These are phyloP conservation scores for Solenopsis fugax DNA, from an alignment of 1,140 invertebrate species.

Conservation along the genomic window DNA sequence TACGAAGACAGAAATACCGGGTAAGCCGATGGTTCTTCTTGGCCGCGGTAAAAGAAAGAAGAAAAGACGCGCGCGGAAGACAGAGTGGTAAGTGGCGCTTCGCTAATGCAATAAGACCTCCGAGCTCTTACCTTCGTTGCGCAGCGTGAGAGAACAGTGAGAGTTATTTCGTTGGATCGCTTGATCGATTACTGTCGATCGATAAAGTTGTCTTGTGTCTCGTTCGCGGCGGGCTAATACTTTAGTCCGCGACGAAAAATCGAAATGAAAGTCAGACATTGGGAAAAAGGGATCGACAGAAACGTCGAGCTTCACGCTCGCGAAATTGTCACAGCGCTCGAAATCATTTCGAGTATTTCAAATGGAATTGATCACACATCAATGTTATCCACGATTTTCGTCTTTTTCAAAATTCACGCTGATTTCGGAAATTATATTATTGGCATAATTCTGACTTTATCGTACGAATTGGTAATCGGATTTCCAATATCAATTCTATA, in stretches of 20 bases:
- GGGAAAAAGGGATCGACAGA: background rate
- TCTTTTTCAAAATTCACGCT: background rate
- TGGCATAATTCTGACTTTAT: background rate
- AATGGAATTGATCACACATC: background rate
- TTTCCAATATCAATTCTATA: background rate
- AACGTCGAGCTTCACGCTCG: background rate
- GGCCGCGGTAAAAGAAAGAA: conserved; percentile 11
- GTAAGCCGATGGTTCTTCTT: conserved; percentile 47
- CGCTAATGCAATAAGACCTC: conserved; percentile 65
- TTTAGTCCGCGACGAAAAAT: conserved; percentile 30
- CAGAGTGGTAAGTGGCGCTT: conserved; percentile 52
- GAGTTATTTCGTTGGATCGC: conserved; percentile 52
- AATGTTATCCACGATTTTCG: background rate
- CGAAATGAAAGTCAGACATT: conserved; percentile 40
- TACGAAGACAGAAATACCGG: conserved; percentile 51
- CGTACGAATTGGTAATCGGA: background rate
- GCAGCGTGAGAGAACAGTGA: conserved; percentile 31
- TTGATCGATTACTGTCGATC: conserved; percentile 66
- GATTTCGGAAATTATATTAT: background rate
- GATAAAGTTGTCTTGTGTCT: conserved; percentile 48
- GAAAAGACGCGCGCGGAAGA: conserved; percentile 39
- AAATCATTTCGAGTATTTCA: background rate
- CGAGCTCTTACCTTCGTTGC: conserved; percentile 45
- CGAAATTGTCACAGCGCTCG: background rate
- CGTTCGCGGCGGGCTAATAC: conserved; percentile 31